These are phyloP conservation scores for Phylloscopus collybita DNA, from an alignment of 2,797 vertebrate species.

Conservation along the genomic window DNA sequence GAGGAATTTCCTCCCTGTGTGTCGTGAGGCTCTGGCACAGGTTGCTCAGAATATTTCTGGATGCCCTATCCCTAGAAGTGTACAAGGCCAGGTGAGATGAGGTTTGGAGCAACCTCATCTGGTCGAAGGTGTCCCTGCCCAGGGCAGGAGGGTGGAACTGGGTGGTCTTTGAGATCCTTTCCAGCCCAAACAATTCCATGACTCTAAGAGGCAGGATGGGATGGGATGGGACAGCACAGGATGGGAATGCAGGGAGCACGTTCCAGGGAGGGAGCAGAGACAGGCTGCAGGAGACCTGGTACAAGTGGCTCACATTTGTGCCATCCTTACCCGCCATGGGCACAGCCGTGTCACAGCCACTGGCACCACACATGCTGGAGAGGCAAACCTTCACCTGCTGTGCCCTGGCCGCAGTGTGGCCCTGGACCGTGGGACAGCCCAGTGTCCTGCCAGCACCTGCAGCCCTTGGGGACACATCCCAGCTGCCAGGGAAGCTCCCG, in stretches of 20 bases:
- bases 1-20: neutral
- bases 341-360: neutral
- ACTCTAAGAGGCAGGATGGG: neutral
- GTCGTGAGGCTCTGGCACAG: neutral
- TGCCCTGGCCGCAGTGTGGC: neutral
- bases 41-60: neutral
- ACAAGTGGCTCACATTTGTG: accelerated
- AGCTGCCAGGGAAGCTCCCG: neutral
- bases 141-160: neutral
- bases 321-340: accelerated
- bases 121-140: neutral
- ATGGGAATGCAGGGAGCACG: accelerated
- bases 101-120: neutral
- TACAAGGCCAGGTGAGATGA: neutral
- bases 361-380: accelerated
- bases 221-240: neutral
- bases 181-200: neutral
- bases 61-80: neutral
- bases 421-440: neutral
- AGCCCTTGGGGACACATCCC: neutral
- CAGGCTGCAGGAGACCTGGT: neutral
- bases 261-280: neutral
- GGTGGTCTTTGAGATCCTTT: neutral
- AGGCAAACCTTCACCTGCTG: neutral
- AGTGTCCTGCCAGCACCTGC: accelerated